These are phyloP conservation scores for Coecobrya sp. DNA, from an alignment of 2,888 invertebrate genomes.

Conservation along the genomic window DNA sequence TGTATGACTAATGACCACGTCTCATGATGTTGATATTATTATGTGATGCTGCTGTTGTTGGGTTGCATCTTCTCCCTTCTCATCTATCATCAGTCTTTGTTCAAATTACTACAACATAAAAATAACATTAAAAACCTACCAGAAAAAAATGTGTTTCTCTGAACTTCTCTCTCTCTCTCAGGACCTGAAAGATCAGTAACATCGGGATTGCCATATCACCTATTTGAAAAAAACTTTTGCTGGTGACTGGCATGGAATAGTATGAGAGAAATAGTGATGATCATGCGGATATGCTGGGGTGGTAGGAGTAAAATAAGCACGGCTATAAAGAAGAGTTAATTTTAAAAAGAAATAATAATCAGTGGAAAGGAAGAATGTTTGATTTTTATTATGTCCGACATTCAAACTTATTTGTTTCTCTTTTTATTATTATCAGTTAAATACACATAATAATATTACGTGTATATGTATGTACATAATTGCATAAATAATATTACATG, in stretches of 20 bases:
- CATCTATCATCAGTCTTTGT: constrained; percentile 70
- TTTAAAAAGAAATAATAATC: constrained; percentile 26
- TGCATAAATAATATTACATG: background rate
- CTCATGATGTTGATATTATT: constrained; percentile 68
- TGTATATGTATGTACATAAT: background rate
- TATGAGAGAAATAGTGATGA: background rate
- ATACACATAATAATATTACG: background rate
- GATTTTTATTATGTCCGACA: constrained; percentile 54
- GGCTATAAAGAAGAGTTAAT: constrained; percentile 40
- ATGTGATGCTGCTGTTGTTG: constrained; percentile 34
- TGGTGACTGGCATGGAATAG: background rate
- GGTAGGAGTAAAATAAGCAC: background rate
- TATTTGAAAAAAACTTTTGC: constrained; percentile 47
- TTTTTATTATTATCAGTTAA: constrained; percentile 39
- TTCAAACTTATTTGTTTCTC: constrained; percentile 27
- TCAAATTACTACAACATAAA: constrained; percentile 68
- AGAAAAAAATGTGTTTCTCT: constrained; percentile 25
- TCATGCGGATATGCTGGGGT: background rate
- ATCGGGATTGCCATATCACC: background rate
- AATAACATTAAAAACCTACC: constrained; percentile 50
- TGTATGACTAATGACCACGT: constrained; percentile 79
- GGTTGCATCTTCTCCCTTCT: constrained; percentile 4
- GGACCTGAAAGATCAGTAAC: constrained; percentile 21
- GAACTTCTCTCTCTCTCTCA: constrained; percentile 55
- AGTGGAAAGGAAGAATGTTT: constrained; percentile 8